A percentile compares a stretch with the other conserved stretches of the same genome.
These are phyloP conservation scores for Andrena bucephala DNA, from an alignment of 2,888 invertebrate species.

Conservation along the genomic window DNA sequence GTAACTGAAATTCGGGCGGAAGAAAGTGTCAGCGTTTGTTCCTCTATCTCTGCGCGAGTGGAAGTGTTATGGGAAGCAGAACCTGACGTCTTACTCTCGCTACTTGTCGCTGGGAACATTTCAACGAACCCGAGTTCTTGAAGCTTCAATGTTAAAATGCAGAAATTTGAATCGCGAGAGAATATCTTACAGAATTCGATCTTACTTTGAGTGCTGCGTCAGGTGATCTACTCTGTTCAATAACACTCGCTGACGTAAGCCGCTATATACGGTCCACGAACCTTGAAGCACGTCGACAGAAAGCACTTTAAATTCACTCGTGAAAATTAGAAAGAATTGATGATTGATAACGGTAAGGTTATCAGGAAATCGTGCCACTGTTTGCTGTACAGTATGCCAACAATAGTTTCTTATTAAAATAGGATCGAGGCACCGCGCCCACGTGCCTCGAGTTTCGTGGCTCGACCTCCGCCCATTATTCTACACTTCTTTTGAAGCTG, in stretches of 20 bases:
- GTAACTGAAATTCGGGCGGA: conserved; percentile 87
- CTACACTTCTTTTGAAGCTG: neutral
- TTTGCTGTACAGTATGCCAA: too few relatives aligned
- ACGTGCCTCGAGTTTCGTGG: neutral
- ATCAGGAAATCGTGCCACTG: neutral
- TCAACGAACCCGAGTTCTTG: too few relatives aligned
- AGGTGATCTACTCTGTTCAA: too few relatives aligned
- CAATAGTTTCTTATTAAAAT: conserved; percentile 11
- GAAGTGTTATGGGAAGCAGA: conserved; percentile 28
- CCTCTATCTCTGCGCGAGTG: conserved; percentile 34
- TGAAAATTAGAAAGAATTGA: neutral
- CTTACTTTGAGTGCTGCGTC: too few relatives aligned
- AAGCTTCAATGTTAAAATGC: too few relatives aligned
- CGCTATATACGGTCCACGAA: neutral
- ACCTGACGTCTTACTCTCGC: neutral
- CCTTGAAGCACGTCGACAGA: neutral
- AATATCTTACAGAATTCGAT: too few relatives aligned
- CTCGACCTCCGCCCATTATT: neutral
- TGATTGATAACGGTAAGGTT: neutral
- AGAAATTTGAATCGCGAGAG: too few relatives aligned
- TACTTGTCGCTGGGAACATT: neutral
- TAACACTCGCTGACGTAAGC: neutral
- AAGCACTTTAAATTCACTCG: neutral
- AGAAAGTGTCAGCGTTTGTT: conserved; percentile 38
- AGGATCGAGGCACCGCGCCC: neutral